Conservation (phyloP, 2,888 invertebrate species). For the Aleiodes testaceus region DNA sequence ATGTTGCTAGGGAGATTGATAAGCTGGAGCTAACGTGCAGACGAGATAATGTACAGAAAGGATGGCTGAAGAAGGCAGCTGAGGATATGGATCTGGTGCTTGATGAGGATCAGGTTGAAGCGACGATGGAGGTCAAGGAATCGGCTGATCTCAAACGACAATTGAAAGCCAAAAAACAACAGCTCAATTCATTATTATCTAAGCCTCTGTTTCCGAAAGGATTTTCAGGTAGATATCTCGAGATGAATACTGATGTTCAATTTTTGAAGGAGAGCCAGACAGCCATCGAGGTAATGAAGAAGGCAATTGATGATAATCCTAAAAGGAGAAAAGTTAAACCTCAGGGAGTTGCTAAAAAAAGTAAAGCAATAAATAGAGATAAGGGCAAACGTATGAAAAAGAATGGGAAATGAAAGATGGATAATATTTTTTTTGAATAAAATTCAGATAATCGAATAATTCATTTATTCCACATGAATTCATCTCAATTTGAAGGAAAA, state of each 20-base stretch:
- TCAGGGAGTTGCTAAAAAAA: conserved; percentile 42
- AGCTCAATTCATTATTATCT: conserved; percentile 75
- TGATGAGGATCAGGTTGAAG: conserved; percentile 79
- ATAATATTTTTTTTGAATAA: conserved; percentile 2
- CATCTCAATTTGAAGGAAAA: conserved; percentile 9
- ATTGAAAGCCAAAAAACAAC: conserved; percentile 74
- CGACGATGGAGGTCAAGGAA: conserved; percentile 66
- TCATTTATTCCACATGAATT: conserved; percentile 30
- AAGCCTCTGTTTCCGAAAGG: conserved; percentile 81
- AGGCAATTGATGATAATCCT: conserved; percentile 54
- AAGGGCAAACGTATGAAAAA: conserved; percentile 41
- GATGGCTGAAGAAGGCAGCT: conserved; percentile 91
- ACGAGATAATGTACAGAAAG: conserved; percentile 80
- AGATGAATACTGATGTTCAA: conserved; percentile 63
- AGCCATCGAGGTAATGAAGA: conserved; percentile 77
- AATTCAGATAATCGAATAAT: conserved; percentile 42
- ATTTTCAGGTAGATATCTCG: conserved; percentile 79
- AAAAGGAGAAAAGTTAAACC: conserved; percentile 39
- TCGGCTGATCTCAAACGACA: conserved; percentile 73
- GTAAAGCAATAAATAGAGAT: conserved; percentile 42
- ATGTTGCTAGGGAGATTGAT: conserved; percentile 87
- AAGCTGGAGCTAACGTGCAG: conserved; percentile 80
- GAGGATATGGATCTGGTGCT: conserved; percentile 93
- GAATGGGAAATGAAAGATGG: background rate
- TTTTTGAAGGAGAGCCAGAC: conserved; percentile 65